A percentile compares a stretch with the other conserved stretches of the same genome.
phyloP scores from a whole-genome alignment of 2,888 invertebrate species.

The Augiades crinisus region DNA sequence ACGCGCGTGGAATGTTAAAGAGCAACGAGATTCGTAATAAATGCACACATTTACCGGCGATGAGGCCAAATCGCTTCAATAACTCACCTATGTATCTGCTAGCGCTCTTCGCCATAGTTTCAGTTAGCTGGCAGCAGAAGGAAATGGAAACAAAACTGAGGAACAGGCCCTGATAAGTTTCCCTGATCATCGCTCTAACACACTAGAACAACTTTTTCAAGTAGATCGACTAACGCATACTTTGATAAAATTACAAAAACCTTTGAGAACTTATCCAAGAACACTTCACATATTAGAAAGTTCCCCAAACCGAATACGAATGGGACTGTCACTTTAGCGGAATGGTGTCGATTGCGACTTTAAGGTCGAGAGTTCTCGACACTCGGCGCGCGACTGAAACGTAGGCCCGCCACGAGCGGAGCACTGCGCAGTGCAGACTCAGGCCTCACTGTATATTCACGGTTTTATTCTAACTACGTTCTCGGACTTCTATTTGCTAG shows the following conservation, averaged over 20 bases:
- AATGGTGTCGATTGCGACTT: conserved; percentile 47
- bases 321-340: conserved; percentile 36
- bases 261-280: conserved; percentile 24
- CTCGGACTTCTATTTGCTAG: conserved; percentile 19
- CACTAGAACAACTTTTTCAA: conserved; percentile 27
- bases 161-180: conserved; percentile 73
- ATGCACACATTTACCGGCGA: conserved; percentile 21
- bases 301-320: conserved; percentile 14
- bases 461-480: conserved; percentile 35
- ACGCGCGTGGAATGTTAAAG: conserved; percentile 15
- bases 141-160: conserved; percentile 74
- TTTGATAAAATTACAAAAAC: conserved; percentile 23
- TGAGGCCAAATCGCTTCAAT: conserved; percentile 21
- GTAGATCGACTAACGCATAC: conserved; percentile 18
- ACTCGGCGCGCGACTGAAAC: conserved; percentile 59
- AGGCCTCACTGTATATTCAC: conserved; percentile 47
- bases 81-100: conserved; percentile 65
- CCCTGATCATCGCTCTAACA: conserved; percentile 64
- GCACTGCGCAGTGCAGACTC: conserved; percentile 66
- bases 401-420: conserved; percentile 39
- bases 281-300: conserved; percentile 29
- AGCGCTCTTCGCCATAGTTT: conserved; percentile 74
- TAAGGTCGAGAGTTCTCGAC: conserved; percentile 66
- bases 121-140: conserved; percentile 74
- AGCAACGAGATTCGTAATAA: conserved; percentile 18